phyloP scores from a whole-genome alignment of 2,797 vertebrate species.

The Poecile montanus region DNA sequence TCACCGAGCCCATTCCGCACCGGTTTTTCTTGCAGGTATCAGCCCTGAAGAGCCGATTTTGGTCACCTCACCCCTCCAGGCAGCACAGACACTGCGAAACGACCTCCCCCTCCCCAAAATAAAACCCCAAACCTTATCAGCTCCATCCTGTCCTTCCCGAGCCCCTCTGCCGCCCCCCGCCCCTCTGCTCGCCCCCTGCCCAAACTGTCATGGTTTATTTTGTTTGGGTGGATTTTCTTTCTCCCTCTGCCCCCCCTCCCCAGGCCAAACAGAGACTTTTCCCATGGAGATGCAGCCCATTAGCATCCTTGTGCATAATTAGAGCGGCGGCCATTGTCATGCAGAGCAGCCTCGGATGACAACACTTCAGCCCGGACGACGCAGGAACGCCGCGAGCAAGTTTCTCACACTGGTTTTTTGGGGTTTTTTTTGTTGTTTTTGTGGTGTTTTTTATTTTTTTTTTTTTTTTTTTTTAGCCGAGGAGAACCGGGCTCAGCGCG shows the following conservation, averaged over 20 bases:
- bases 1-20: rapidly evolving
- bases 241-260: not conserved
- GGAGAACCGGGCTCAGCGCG: conserved; percentile 25
- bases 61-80: rapidly evolving
- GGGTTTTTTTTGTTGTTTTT: no score
- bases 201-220: conserved; percentile 52
- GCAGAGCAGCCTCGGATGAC: conserved; percentile 80
- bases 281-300: conserved; percentile 75
- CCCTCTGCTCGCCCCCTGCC: not conserved
- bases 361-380: conserved; percentile 80
- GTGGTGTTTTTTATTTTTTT: no score
- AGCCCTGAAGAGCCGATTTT: rapidly evolving
- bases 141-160: not conserved
- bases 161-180: not conserved
- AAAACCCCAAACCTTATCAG: not conserved
- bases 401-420: conserved; percentile 79
- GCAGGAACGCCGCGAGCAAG: conserved; percentile 65
- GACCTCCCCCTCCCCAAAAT: not conserved
- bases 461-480: conserved; percentile 51
- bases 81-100: not conserved
- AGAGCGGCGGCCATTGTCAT: conserved; percentile 76
- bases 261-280: conserved; percentile 67
- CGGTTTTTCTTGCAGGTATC: rapidly evolving
- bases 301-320: conserved; percentile 82
- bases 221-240: conserved; percentile 62